phyloP scores from a whole-genome alignment of 1,140 invertebrate genomes.

The Euborellia annulipes region DNA sequence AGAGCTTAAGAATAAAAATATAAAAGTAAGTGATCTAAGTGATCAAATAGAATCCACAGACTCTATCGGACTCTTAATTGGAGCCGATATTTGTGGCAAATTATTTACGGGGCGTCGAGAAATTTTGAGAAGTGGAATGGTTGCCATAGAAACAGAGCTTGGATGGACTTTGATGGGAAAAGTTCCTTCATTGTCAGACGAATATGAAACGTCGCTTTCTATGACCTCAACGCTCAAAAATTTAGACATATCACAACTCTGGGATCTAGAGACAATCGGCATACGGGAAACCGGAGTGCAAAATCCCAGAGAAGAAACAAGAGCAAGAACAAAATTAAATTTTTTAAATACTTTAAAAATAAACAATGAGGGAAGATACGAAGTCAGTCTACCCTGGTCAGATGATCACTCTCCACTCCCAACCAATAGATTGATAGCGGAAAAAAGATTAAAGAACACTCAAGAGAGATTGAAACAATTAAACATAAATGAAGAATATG shows the following conservation, averaged over 20 bases:
- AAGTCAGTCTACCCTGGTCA: constrained; percentile 21
- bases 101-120: constrained; percentile 17
- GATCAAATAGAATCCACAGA: constrained; percentile 8
- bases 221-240: constrained; percentile 13
- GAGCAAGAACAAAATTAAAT: constrained; percentile 15
- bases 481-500: constrained; percentile 19
- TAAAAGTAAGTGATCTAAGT: constrained; percentile 15
- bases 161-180: constrained; percentile 23
- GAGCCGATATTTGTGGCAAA: constrained; percentile 20
- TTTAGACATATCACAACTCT: constrained; percentile 20
- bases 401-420: constrained; percentile 16
- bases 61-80: constrained; percentile 20
- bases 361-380: constrained; percentile 16
- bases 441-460: constrained; percentile 13
- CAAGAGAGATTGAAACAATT: constrained; percentile 15
- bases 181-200: constrained; percentile 7
- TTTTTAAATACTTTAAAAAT: constrained; percentile 18
- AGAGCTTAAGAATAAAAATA: constrained; percentile 8
- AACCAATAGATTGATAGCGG: constrained; percentile 14
- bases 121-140: constrained; percentile 17
- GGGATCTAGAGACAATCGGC: constrained; percentile 24
- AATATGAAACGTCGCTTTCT: constrained; percentile 14
- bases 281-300: constrained; percentile 22
- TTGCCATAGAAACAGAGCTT: constrained; percentile 21
- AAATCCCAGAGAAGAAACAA: constrained; percentile 13